Conservation (phyloP, 2,888 invertebrate genomes). For the Plusia festucae region DNA sequence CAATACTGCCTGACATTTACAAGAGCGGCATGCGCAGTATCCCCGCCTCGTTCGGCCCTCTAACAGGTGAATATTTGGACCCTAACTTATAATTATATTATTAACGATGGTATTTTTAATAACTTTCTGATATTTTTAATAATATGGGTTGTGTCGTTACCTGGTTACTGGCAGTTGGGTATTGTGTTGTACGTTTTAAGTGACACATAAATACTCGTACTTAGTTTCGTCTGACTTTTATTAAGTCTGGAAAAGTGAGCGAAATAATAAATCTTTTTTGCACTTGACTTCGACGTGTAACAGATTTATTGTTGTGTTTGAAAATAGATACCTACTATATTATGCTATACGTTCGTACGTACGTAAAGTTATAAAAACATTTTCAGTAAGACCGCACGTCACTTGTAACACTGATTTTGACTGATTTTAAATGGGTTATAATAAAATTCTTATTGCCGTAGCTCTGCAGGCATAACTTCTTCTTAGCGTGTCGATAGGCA, state of each 20-base stretch:
- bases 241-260: background rate
- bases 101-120: background rate
- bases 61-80: slow-evolving; percentile 20
- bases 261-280: slow-evolving; percentile 3
- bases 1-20: slow-evolving; percentile 55
- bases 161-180: background rate
- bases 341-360: too few relatives aligned
- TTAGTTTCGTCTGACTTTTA: background rate
- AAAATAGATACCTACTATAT: too few relatives aligned
- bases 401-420: too few relatives aligned
- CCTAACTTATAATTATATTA: slow-evolving; percentile 6
- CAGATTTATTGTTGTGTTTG: slow-evolving; percentile 1
- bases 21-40: slow-evolving; percentile 19
- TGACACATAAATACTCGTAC: too few relatives aligned
- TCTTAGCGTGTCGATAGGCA: too few relatives aligned
- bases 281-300: slow-evolving; percentile 1
- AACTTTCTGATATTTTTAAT: background rate
- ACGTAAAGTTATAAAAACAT: too few relatives aligned
- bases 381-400: too few relatives aligned
- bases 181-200: background rate
- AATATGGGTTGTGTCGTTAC: background rate
- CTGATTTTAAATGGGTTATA: too few relatives aligned
- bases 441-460: too few relatives aligned
- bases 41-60: slow-evolving; percentile 16
- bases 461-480: too few relatives aligned